phyloP scores from a whole-genome alignment of 2,113 vertebrate genomes.

The Semicossyphus pulcher region DNA sequence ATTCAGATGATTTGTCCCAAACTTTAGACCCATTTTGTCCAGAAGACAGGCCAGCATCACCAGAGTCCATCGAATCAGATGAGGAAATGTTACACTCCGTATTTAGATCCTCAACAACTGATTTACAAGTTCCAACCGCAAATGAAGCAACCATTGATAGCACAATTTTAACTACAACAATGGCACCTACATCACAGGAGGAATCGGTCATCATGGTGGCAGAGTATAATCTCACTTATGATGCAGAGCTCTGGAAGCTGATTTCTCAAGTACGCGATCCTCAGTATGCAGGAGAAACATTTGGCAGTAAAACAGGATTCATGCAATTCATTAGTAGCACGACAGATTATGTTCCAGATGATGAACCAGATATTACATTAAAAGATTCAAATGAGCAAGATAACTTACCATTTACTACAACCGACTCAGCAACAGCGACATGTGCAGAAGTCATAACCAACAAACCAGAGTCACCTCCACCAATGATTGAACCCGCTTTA shows the following conservation, averaged over 20 bases:
- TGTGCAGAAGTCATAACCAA: neutral
- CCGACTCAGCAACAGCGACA: neutral
- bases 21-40: neutral
- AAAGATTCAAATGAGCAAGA: neutral
- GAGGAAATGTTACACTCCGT: neutral
- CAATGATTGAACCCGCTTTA: slow-evolving; percentile 18
- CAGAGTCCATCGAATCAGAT: slow-evolving; percentile 30
- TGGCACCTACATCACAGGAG: neutral
- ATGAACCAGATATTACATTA: neutral
- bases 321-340: slow-evolving; percentile 57
- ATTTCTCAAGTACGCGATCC: slow-evolving; percentile 75
- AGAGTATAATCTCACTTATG: slow-evolving; percentile 63
- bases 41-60: slow-evolving; percentile 48
- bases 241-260: slow-evolving; percentile 59
- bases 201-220: slow-evolving; percentile 24
- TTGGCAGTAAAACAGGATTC: slow-evolving; percentile 62
- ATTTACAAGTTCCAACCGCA: neutral
- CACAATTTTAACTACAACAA: slow-evolving; percentile 10
- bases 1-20: slow-evolving; percentile 29
- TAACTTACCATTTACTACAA: neutral
- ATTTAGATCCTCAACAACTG: neutral
- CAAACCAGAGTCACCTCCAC: slow-evolving; percentile 27
- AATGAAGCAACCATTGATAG: neutral
- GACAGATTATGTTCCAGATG: slow-evolving; percentile 31
- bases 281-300: slow-evolving; percentile 75